Base-by-base conservation (phyloP, 1,140 invertebrate genomes). In the Oryctes rhinoceros region DNA sequence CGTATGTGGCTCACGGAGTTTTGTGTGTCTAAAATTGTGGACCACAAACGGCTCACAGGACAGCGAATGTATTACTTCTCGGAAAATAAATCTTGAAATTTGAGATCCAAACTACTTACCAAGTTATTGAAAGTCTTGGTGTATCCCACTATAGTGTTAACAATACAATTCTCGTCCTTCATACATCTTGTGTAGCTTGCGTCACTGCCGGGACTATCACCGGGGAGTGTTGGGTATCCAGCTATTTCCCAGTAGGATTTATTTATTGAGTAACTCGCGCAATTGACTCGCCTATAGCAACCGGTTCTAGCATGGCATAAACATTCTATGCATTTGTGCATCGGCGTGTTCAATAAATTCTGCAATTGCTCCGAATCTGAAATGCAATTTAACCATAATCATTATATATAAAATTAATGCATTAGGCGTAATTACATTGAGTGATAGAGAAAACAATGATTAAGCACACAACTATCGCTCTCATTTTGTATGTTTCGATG, bases 141-240 rank as follows among this genome's bases (percentile, higher is more conserved):
- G 24, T 71, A 71, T 44, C 74, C 44, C 3, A 78, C 59, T 18
- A 83, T 78, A 2, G 81, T 82, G 35, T 79, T 80, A 4, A 82
- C 35, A 79, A 83, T 83, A 74, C 83, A 83, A 62, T 83, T 83
- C 47, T 83, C 82, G 24, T 83, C 75, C 9, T 18, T 65, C 80
- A 83, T 82, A 48, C 83, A 83, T 13, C 75, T 80, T 11, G 67
- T 76, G 59, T 80, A 83, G 37, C 71, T 79, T 15, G 9, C 11
- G 39, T 79, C 53, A n/a, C 80, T 49, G 30, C 77, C 53, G 10
- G 81, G 78, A 53, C 80, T 48, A 24, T 77, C 53, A 11, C 53
- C 48, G n/a, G 79, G 76, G 24, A 81, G 39, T 6, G 80, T 71
- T 11, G 80, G 81, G 78, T 80, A 81, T 0, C 81, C 81, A 20